Percentiles rank a stretch among this genome's conserved stretches.
Conservation (phyloP, 1,140 invertebrate species). For the Zaprionus gabonicus region DNA sequence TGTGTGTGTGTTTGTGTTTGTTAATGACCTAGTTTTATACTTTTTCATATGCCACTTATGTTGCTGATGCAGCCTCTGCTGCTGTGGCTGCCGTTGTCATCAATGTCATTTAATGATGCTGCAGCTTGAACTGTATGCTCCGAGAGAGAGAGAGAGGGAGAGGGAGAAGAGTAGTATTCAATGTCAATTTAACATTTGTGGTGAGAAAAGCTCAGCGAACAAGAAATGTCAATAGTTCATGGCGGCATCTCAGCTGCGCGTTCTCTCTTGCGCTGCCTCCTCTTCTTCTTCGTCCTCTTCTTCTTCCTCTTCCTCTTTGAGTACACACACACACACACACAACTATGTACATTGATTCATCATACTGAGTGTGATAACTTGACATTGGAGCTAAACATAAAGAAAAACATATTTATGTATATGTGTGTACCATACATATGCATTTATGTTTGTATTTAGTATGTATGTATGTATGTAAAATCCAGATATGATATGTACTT, state of each 20-base stretch:
- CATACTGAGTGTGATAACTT: conserved; percentile 5
- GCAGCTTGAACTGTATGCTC: conserved; percentile 8
- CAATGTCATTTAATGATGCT: conserved; percentile 45
- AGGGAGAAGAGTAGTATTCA: conserved; percentile 13
- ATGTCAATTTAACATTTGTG: conserved; percentile 34
- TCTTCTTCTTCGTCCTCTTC: conserved; percentile 12
- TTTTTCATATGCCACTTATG: conserved; percentile 40
- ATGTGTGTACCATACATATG: not conserved
- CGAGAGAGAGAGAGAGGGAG: conserved; percentile 1
- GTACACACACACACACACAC: conserved; percentile 4
- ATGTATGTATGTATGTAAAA: not conserved
- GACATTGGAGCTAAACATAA: conserved; percentile 10
- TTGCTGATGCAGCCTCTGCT: conserved; percentile 36
- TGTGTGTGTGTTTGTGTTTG: conserved; percentile 18
- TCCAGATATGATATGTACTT: not conserved
- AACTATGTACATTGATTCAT: not conserved
- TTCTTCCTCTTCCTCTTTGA: not conserved
- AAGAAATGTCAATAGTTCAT: conserved; percentile 51
- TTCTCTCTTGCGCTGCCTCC: not conserved
- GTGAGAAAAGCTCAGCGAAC: conserved; percentile 15
- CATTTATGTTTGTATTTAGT: not conserved
- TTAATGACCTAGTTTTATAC: conserved; percentile 50
- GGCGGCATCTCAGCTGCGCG: conserved; percentile 32
- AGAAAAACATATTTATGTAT: not conserved
- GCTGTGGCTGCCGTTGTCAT: conserved; percentile 20